Evolutionary conservation across 2,797 vertebrate genomes (phyloP).

Genomic region (Sternotherus odoratus): DNA sequence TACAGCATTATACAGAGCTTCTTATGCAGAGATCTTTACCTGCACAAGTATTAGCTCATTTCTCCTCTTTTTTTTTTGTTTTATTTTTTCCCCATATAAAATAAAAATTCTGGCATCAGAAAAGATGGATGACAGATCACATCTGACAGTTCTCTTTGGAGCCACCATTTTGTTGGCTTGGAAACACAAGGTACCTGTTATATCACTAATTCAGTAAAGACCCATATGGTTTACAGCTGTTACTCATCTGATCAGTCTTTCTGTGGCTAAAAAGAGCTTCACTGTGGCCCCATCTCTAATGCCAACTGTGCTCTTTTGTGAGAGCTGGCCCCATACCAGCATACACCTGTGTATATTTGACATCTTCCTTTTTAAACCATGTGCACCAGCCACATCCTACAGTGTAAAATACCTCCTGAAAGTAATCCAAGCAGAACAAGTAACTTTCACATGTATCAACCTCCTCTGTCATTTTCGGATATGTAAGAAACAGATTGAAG

Average conservation of each 20-base stretch:
- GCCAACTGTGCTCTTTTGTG: not conserved
- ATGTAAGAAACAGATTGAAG: not conserved
- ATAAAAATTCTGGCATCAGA: not conserved
- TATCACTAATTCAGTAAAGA: not conserved
- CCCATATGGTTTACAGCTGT: not conserved
- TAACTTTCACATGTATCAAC: not conserved
- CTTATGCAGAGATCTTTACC: not conserved
- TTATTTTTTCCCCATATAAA: not conserved
- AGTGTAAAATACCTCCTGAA: not conserved
- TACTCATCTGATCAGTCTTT: not conserved
- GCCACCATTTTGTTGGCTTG: not conserved
- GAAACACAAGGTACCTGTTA: conserved; percentile 6
- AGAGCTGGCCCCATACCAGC: accelerated
- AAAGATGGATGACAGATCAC: not conserved
- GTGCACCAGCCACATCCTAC: not conserved
- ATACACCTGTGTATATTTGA: not conserved
- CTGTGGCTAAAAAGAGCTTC: not conserved
- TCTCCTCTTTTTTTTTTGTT: not conserved
- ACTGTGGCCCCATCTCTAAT: not conserved
- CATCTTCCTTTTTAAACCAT: not conserved
- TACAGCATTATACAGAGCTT: accelerated
- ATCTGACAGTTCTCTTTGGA: not conserved
- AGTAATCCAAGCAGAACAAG: not conserved
- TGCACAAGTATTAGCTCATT: not conserved
- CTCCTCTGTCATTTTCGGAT: not conserved